These are phyloP conservation scores for Anableps anableps DNA, from an alignment of 2,797 vertebrate species.

Conservation along the genomic window DNA sequence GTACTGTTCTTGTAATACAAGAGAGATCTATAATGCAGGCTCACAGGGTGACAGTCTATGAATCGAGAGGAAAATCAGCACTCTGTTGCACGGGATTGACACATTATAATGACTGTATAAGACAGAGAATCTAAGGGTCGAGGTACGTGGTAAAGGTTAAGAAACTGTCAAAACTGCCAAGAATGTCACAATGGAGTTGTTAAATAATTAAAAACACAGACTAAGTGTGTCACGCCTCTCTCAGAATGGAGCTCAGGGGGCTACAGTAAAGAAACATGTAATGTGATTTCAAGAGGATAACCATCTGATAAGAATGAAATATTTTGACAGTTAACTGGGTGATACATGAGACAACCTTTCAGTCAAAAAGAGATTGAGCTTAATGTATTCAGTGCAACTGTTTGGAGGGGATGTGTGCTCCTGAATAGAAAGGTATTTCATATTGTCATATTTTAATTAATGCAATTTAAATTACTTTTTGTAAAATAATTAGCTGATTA, in stretches of 20 bases:
- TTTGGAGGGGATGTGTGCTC: neutral
- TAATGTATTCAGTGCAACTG: neutral
- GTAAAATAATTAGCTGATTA: neutral
- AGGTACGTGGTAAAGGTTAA: neutral
- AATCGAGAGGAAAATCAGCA: constrained; percentile 42
- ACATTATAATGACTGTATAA: constrained; percentile 40
- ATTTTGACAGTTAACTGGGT: neutral
- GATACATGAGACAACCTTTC: neutral
- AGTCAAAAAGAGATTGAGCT: neutral
- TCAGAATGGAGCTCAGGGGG: neutral
- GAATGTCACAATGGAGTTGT: neutral
- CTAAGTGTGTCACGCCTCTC: constrained; percentile 12
- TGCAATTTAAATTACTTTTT: neutral
- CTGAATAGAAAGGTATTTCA: neutral
- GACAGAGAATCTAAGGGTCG: constrained; percentile 23
- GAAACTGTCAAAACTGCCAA: constrained; percentile 6
- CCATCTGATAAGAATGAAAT: neutral
- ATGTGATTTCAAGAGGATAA: neutral
- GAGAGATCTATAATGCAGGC: constrained; percentile 51
- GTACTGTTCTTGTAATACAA: constrained; percentile 44
- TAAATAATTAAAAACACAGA: constrained; percentile 16
- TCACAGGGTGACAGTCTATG: constrained; percentile 41
- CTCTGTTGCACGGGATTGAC: constrained; percentile 32
- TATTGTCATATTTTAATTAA: neutral
- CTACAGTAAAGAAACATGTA: neutral